Conservation (phyloP, 2,888 invertebrate genomes). For the Callosobruchus maculatus region DNA sequence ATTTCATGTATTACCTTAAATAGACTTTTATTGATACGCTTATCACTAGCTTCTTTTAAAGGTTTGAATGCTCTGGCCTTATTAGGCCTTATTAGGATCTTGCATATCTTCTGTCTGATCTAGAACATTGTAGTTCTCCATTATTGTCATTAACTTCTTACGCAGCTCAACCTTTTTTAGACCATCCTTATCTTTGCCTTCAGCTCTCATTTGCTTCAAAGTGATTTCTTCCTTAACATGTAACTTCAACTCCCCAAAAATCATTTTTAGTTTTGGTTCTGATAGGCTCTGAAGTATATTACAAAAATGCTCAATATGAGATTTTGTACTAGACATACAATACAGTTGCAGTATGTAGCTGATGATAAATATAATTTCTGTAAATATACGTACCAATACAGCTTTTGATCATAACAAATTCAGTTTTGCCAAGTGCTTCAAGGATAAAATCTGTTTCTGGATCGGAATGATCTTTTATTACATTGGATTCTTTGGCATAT, state of each 20-base stretch:
- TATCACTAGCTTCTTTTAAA: slow-evolving; percentile 53
- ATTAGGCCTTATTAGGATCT: no score
- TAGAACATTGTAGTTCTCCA: slow-evolving; percentile 75
- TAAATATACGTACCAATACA: slow-evolving; percentile 59
- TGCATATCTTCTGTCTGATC: no score
- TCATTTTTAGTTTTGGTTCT: no score
- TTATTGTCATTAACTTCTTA: slow-evolving; percentile 75
- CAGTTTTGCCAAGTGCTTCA: slow-evolving; percentile 78
- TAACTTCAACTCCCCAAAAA: no score
- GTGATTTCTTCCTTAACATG: slow-evolving; percentile 91
- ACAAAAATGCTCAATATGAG: slow-evolving; percentile 82
- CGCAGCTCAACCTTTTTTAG: slow-evolving; percentile 76
- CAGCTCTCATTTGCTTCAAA: slow-evolving; percentile 75
- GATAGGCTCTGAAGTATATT: no score
- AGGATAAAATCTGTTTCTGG: slow-evolving; percentile 43
- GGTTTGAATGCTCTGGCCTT: slow-evolving; percentile 57
- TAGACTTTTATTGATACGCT: slow-evolving; percentile 69
- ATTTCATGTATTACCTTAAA: no score
- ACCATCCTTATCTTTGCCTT: slow-evolving; percentile 85
- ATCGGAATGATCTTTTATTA: slow-evolving; percentile 48
- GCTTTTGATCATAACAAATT: slow-evolving; percentile 90
- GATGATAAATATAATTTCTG: no score
- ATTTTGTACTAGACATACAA: no score
- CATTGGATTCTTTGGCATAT: slow-evolving; percentile 59
- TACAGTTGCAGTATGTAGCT: no score